Base-by-base conservation (phyloP, 2,888 invertebrate species). In the Schizaphis graminum region DNA sequence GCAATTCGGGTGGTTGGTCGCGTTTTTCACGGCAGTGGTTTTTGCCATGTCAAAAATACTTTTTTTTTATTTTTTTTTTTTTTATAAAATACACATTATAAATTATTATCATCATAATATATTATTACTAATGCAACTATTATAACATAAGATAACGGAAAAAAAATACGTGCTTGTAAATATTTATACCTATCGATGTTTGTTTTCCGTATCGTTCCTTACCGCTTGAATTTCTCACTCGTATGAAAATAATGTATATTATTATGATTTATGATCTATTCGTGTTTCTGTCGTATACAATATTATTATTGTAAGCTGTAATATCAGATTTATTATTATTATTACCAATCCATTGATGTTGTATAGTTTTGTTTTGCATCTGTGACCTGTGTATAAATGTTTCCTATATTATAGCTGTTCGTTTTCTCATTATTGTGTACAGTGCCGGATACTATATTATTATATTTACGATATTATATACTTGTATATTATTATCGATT, bases 351-450 rank as follows among this genome's bases (percentile, higher is more conserved):
- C 47, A 47, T 86, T 56, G 24, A 89, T 89, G 88, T 89, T 89
- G 57, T 89, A 89, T 89, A 44, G 26, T 57, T 56, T 57, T 44
- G 41, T 57, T 89, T 57, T 57, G 89, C 35, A 57, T 56, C 88
- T 89, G 24, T 56, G 86, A 86, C 41, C 77, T 77, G 77, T 77
- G 56, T 53, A 53, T 89, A 89, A 56, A 89, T 61, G 41, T 89
- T 89, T 89, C 44, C 57, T 89, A 89, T 61, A 49, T 86, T 47
- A 61, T 61, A 44, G 89, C 41, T 26, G 41, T 53, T 89, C 41
- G 41, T 89, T 56, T 89, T 89, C 44, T 89, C 88, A 26, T 56
- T 47, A 90, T 90, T 47, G 47, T 90, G 61, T 90, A 90, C 67
- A 90, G 35, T 61, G 88, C 77, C 21, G 77, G 8, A 35, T 77